Percentiles rank a stretch among this genome's conserved stretches.
Evolutionary conservation across 2,888 invertebrate genomes (phyloP).

Genomic region (Lucinisca nassula): DNA sequence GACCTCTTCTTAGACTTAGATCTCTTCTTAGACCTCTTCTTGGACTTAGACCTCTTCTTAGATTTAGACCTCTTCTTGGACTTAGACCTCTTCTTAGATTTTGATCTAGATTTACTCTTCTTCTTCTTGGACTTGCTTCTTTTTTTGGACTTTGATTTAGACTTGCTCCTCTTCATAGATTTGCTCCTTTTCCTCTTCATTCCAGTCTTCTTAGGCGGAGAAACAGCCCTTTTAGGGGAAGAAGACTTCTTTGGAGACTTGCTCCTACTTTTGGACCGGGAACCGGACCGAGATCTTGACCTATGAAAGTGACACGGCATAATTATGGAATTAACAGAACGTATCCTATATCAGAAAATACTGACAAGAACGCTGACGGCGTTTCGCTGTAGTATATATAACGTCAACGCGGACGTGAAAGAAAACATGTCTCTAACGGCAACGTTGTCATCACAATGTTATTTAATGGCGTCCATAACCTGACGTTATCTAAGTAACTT

Average conservation of each 20-base stretch:
- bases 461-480: not conserved
- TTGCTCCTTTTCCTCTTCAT: constrained; percentile 60
- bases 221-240: constrained; percentile 16
- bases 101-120: constrained; percentile 44
- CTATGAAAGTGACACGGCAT: constrained; percentile 44
- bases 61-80: constrained; percentile 35
- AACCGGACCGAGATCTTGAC: constrained; percentile 33
- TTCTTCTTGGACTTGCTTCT: constrained; percentile 29
- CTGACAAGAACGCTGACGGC: not conserved
- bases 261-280: constrained; percentile 9
- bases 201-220: not conserved
- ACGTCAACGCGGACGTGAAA: not conserved
- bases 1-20: constrained; percentile 50
- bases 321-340: not conserved
- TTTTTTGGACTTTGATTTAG: constrained; percentile 47
- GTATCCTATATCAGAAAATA: constrained; percentile 5
- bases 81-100: constrained; percentile 34
- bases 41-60: too few species aligned
- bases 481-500: not conserved
- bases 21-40: constrained; percentile 36
- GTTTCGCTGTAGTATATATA: not conserved
- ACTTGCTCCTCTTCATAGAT: constrained; percentile 51
- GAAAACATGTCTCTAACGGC: not conserved
- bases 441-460: not conserved
- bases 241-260: constrained; percentile 19